Base-by-base conservation (phyloP, 2,888 invertebrate genomes). In the Platypus cylindrus region DNA sequence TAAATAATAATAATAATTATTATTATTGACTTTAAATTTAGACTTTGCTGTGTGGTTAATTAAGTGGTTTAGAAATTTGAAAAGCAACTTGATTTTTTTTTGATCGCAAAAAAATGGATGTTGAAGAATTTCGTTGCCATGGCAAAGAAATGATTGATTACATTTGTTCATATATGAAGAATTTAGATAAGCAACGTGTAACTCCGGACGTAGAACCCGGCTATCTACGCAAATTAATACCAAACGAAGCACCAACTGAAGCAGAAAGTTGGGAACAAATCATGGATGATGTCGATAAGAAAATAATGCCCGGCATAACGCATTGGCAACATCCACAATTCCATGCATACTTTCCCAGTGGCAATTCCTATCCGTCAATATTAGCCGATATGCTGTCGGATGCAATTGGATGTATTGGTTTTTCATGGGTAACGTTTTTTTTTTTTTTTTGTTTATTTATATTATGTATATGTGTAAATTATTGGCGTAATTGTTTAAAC, bases 251-350 rank as follows among this genome's bases (percentile, higher is more conserved):
- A 1, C 94, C 94, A 0, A 62, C 73, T 26, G 70, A 82, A 27
- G 81, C 85, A 0, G 91, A 94, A 54, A 58, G 74, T 34, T 95
- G 91, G 87, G 80, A 85, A 33, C 67, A 71, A 32, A 90, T 94
- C 43, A 89, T 94, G 83, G 66, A 62, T 9, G 94, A 94, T 54
- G 81, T 93, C 20, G 89, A 93, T 58, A 71, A 72, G 38, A 87
- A 86, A 64, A 91, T 91, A 52, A 89, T 91, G 87, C 87, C 89
- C 0, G 91, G 91, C 22, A 84, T 91, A 30, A 95, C 95, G 1
- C 91, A 97, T 62, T 98, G 98, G 98, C 95, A 97, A 59, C 97
- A 97, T 69, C 97, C 97, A 1, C 70, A 89, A 38, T 98, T 98
- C 65, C 95, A 97, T 61, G 98, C 98, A 0, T 99, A 99, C 62